Base-by-base conservation (phyloP, 1,140 invertebrate genomes). In the Nomia melanderi region DNA sequence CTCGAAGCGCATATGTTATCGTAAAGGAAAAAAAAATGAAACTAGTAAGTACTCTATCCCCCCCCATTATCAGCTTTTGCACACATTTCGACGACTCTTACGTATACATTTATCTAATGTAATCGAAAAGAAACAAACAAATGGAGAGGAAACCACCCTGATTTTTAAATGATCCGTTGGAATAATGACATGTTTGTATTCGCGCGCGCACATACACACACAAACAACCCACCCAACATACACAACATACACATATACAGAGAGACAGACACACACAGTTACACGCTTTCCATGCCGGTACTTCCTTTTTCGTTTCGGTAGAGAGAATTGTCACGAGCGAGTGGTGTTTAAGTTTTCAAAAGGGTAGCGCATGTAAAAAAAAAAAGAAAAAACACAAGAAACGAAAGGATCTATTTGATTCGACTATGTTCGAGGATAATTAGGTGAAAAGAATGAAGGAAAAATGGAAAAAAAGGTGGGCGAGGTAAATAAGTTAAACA, bases 1-100 rank as follows among this genome's bases (percentile, higher is more conserved):
- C 72, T 33, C 47, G 81, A 85, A 81, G 75, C 66, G 79, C 79
- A 78, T 83, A 83, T 67, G 71, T 84, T 85, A 84, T 78, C 65
- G 71, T 86, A 83, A 85, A 74, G 31, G 31, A 67, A 50, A 47
- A n/a, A 50, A 50, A 47, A 36, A 66, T 33, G 27, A 60, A 85
- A 75, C 67, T 85, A 85, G 81, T 56, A 72, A 69, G 70, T 84
- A 84, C 78, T 76, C 69, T 75, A 56, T 64, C 64, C 57, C 31
- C 57, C 20, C 73, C 70, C 66, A 77, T 83, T 86, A 71, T 82
- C 81, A 85, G 81, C 81, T 83, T 79, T 76, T 86, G 83, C 84
- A 86, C 84, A 85, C 76, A 77, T 86, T 86, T 86, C 85, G 74
- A 83, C 59, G 72, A 62, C 81, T 85, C 78, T 83, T 85, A 78